Evolutionary conservation across 2,888 invertebrate genomes (phyloP).

Genomic region (Melanostoma mellinum): DNA sequence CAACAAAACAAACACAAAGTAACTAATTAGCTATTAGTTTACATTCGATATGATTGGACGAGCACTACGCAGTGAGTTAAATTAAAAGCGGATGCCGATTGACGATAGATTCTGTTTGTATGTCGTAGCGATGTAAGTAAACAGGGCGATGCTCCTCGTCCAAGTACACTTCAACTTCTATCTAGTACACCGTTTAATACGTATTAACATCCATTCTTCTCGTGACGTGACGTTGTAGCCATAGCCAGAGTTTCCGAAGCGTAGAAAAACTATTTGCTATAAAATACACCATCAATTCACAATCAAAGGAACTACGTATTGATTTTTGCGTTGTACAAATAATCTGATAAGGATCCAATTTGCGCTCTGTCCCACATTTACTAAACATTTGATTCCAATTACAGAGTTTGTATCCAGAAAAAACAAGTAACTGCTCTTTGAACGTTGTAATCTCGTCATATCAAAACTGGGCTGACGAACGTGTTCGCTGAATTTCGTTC

Average conservation of each 20-base stretch:
- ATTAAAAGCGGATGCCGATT: slow-evolving; percentile 36
- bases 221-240: not conserved
- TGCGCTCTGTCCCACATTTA: not conserved
- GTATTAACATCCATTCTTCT: not conserved
- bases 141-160: slow-evolving; percentile 51
- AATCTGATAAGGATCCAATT: not conserved
- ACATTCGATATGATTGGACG: slow-evolving; percentile 43
- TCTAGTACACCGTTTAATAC: not conserved
- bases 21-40: slow-evolving; percentile 32
- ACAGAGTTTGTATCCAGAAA: not conserved
- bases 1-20: slow-evolving; percentile 1
- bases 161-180: not conserved
- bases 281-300: too few species aligned
- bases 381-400: not conserved
- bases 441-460: not conserved
- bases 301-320: not conserved
- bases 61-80: slow-evolving; percentile 49
- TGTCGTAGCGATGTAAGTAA: slow-evolving; percentile 37
- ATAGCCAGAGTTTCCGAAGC: not conserved
- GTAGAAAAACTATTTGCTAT: not conserved
- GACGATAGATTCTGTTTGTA: slow-evolving; percentile 5
- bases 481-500: too few species aligned
- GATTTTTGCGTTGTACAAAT: not conserved
- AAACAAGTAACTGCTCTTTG: not conserved
- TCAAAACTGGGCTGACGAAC: too few species aligned